Evolutionary conservation across 2,797 vertebrate species (phyloP).

Genomic region (Pteronotus mesoamericanus): DNA sequence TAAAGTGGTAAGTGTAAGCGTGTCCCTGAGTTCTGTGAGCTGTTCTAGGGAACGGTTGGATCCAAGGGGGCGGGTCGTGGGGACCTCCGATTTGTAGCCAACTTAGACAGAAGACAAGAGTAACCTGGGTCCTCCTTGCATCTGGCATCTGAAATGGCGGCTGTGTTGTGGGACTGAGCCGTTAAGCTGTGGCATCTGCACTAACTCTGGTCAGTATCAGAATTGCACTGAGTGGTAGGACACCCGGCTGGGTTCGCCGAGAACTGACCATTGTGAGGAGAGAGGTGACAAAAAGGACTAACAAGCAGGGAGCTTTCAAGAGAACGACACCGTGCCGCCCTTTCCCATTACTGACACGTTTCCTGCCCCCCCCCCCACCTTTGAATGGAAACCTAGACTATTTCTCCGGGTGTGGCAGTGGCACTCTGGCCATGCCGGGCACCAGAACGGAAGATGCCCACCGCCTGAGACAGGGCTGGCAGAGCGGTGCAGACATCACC

Average conservation of each 20-base stretch:
- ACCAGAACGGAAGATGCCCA: neutral
- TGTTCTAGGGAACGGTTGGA: neutral
- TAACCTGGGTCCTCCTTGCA: neutral
- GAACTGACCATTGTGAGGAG: neutral
- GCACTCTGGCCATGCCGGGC: neutral
- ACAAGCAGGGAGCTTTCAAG: neutral
- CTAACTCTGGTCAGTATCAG: neutral
- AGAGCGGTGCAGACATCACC: neutral
- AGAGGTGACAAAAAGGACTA: neutral
- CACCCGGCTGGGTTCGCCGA: neutral
- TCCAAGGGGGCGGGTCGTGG: neutral
- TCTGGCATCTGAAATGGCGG: neutral
- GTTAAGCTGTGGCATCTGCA: neutral
- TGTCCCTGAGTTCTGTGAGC: neutral
- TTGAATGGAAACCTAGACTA: neutral
- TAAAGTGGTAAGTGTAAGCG: neutral
- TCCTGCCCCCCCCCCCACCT: neutral
- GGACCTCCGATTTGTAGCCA: neutral
- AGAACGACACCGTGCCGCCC: rapidly evolving
- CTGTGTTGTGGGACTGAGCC: neutral
- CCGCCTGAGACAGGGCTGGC: neutral
- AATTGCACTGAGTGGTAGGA: neutral
- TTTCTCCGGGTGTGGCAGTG: neutral
- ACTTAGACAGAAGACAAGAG: neutral
- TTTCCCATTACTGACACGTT: neutral